These are phyloP conservation scores for Pelagia noctiluca DNA, from an alignment of 30 jellyfish, hydroid and myxozoan genomes.

Conservation along the genomic window DNA sequence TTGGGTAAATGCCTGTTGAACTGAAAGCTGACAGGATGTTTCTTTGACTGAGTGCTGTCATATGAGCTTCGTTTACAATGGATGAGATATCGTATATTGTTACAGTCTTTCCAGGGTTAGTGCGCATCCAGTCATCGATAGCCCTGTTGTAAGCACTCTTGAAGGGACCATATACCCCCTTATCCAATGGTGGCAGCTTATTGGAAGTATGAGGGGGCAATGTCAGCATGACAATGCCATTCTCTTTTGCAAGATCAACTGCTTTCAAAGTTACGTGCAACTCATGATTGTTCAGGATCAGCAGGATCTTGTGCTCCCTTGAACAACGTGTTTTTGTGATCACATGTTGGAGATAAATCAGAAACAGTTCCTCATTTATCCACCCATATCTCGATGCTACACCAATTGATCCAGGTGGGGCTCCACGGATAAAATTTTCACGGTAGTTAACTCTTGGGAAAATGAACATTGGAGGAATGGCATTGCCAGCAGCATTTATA, in stretches of 20 bases:
- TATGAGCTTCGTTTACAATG: conserved; percentile 61
- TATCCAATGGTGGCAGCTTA: conserved; percentile 77
- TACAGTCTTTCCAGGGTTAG: conserved; percentile 69
- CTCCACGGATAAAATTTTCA: conserved; percentile 52
- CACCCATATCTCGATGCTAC: conserved; percentile 62
- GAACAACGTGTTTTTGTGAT: conserved; percentile 45
- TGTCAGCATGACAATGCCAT: conserved; percentile 48
- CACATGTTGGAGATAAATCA: conserved; percentile 32
- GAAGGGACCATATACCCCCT: conserved; percentile 76
- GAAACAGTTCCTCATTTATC: conserved; percentile 55
- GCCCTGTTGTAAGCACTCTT: conserved; percentile 53
- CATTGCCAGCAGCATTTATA: conserved; percentile 50
- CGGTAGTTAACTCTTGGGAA: conserved; percentile 61
- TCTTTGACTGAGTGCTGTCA: conserved; percentile 64
- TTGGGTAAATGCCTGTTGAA: conserved; percentile 74
- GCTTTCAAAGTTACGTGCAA: conserved; percentile 60
- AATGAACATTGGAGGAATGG: conserved; percentile 67
- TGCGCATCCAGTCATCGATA: conserved; percentile 60
- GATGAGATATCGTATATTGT: conserved; percentile 54
- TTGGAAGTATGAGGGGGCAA: conserved; percentile 72
- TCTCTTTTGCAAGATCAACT: conserved; percentile 52
- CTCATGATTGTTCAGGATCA: conserved; percentile 66
- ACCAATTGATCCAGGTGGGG: conserved; percentile 71
- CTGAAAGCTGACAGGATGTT: conserved; percentile 68
- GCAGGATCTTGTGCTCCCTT: conserved; percentile 39